These are phyloP conservation scores for Rostrhamus sociabilis DNA, from an alignment of 2,797 vertebrate species.

Conservation along the genomic window DNA sequence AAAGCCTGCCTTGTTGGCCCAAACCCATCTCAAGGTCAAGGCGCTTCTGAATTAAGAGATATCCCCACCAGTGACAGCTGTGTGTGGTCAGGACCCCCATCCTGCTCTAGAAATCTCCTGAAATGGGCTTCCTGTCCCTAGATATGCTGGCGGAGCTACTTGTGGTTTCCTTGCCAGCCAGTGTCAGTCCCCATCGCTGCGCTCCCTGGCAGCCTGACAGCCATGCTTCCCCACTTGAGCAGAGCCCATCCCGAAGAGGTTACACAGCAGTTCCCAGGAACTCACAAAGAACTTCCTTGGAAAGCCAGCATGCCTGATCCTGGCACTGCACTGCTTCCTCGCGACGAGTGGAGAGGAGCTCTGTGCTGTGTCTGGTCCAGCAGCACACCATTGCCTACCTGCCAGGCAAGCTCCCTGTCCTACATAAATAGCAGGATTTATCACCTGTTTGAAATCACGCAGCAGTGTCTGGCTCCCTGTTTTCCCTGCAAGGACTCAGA, in stretches of 20 bases:
- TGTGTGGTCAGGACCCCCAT: background rate
- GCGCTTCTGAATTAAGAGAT: background rate
- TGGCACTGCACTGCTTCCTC: background rate
- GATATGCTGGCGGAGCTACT: fast-evolving
- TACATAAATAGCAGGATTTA: background rate
- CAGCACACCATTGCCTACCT: background rate
- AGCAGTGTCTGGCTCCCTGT: background rate
- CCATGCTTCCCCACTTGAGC: fast-evolving
- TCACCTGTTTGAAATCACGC: fast-evolving
- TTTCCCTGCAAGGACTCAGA: background rate
- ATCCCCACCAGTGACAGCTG: background rate
- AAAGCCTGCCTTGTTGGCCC: background rate
- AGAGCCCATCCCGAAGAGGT: fast-evolving
- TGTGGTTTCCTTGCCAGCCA: background rate
- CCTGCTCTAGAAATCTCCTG: background rate
- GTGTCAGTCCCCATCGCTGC: fast-evolving
- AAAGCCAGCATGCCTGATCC: background rate
- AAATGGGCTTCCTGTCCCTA: background rate
- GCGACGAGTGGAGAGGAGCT: fast-evolving
- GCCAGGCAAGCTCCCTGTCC: background rate
- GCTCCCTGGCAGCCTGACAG: background rate
- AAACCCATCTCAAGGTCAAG: background rate
- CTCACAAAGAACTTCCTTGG: background rate
- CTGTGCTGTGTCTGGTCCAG: background rate
- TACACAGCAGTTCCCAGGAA: background rate